phyloP scores from a whole-genome alignment of 1,140 invertebrate species.

The Drosophila parabipectinata region DNA sequence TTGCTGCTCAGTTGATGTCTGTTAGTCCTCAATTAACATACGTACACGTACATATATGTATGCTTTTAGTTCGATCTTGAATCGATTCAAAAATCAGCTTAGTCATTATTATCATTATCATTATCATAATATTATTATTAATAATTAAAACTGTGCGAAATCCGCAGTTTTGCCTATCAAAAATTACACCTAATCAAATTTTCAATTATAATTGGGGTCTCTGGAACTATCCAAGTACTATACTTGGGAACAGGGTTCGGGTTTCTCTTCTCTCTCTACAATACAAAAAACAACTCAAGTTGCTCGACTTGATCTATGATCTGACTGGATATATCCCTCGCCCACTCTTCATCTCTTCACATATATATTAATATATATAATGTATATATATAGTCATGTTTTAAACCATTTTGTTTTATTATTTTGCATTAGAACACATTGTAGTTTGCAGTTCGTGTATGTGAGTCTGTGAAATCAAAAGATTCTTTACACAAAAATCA shows the following conservation, averaged over 20 bases:
- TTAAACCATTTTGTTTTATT: conserved; percentile 62
- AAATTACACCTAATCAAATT: conserved; percentile 61
- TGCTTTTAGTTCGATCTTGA: conserved; percentile 29
- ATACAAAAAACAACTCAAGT: conserved; percentile 55
- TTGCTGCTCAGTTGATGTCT: conserved; percentile 64
- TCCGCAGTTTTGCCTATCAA: conserved; percentile 63
- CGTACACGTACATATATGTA: conserved; percentile 22
- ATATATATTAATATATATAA: not conserved
- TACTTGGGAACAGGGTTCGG: conserved; percentile 9
- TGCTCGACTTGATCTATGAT: conserved; percentile 61
- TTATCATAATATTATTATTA: conserved; percentile 42
- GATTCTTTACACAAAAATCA: conserved; percentile 39
- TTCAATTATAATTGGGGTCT: conserved; percentile 34
- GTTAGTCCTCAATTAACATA: conserved; percentile 47
- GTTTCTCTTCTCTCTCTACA: conserved; percentile 41
- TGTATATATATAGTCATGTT: conserved; percentile 57
- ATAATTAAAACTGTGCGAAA: conserved; percentile 68
- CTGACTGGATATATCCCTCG: conserved; percentile 49
- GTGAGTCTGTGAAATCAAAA: conserved; percentile 34
- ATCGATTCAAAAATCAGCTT: conserved; percentile 66
- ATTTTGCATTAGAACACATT: conserved; percentile 61
- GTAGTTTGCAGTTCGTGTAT: conserved; percentile 67
- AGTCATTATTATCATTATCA: conserved; percentile 49
- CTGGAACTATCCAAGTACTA: too few relatives aligned
- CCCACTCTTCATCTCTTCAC: not conserved